Percentiles rank a stretch among this genome's conserved stretches.
Conservation (phyloP, 2,797 vertebrate genomes). For the Mionectes olivaceus region DNA sequence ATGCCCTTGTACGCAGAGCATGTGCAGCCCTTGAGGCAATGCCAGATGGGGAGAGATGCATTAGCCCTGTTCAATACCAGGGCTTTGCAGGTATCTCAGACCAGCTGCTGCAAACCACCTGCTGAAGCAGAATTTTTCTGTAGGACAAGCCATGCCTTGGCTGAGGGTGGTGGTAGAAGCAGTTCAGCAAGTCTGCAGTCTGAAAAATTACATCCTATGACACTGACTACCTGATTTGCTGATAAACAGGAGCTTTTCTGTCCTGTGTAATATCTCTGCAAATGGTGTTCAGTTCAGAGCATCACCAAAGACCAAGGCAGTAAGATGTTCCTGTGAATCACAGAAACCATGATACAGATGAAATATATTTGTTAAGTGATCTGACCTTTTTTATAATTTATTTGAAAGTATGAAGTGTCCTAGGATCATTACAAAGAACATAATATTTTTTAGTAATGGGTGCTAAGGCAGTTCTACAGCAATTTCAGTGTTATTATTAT, state of each 20-base stretch:
- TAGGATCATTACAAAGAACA: background rate
- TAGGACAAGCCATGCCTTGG: background rate
- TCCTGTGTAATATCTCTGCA: background rate
- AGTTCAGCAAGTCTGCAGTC: background rate
- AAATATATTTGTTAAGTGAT: constrained; percentile 36
- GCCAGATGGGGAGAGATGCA: background rate
- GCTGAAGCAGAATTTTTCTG: background rate
- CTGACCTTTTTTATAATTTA: constrained; percentile 33
- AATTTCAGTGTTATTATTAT: constrained; percentile 61
- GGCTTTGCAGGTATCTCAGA: background rate
- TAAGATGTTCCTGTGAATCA: background rate
- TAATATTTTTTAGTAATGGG: constrained; percentile 52
- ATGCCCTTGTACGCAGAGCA: background rate
- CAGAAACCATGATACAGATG: background rate
- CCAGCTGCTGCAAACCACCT: background rate
- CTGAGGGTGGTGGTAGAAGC: background rate
- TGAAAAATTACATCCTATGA: background rate
- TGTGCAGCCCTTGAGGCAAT: background rate
- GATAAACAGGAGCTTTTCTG: background rate
- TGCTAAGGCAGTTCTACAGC: constrained; percentile 11
- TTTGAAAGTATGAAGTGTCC: constrained; percentile 29
- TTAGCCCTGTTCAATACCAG: background rate
- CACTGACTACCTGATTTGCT: background rate
- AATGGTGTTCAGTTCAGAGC: background rate
- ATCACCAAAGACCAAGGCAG: background rate